phyloP scores from a whole-genome alignment of 2,888 invertebrate genomes.

The Eristalis pertinax region DNA sequence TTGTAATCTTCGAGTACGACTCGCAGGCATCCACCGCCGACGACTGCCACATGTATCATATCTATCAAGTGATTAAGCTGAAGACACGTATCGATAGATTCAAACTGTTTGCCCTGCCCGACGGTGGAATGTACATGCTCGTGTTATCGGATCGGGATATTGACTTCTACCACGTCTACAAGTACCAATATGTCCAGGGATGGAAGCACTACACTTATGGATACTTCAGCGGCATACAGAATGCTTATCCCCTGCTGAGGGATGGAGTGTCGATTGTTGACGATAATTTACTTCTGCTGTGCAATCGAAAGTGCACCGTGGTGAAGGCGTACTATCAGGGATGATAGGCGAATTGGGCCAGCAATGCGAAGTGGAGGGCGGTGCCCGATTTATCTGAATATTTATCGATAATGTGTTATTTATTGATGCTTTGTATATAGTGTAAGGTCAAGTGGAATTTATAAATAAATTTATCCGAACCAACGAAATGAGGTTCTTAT shows the following conservation, averaged over 20 bases:
- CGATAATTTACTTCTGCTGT: slow-evolving; percentile 74
- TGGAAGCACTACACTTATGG: slow-evolving; percentile 77
- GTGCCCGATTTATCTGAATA: background rate
- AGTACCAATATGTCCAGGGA: slow-evolving; percentile 76
- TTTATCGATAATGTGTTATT: background rate
- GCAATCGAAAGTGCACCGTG: slow-evolving; percentile 74
- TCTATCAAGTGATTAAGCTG: slow-evolving; percentile 76
- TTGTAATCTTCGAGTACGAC: slow-evolving; percentile 74
- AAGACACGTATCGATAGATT: slow-evolving; percentile 75
- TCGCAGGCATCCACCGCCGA: background rate
- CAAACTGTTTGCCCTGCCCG: slow-evolving; percentile 74
- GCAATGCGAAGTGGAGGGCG: background rate
- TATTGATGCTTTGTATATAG: background rate
- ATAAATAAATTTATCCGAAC: background rate
- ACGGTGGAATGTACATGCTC: slow-evolving; percentile 74
- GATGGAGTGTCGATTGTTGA: slow-evolving; percentile 45
- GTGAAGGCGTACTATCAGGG: slow-evolving; percentile 73
- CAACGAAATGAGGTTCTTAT: background rate
- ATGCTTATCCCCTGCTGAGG: slow-evolving; percentile 75
- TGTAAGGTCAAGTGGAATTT: background rate
- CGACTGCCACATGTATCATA: slow-evolving; percentile 71
- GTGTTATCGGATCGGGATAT: slow-evolving; percentile 74
- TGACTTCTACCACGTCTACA: slow-evolving; percentile 76
- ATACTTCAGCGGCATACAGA: slow-evolving; percentile 75
- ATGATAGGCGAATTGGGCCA: background rate